phyloP scores from a whole-genome alignment of 2,888 invertebrate genomes.

The Chrysodeixis includens region DNA sequence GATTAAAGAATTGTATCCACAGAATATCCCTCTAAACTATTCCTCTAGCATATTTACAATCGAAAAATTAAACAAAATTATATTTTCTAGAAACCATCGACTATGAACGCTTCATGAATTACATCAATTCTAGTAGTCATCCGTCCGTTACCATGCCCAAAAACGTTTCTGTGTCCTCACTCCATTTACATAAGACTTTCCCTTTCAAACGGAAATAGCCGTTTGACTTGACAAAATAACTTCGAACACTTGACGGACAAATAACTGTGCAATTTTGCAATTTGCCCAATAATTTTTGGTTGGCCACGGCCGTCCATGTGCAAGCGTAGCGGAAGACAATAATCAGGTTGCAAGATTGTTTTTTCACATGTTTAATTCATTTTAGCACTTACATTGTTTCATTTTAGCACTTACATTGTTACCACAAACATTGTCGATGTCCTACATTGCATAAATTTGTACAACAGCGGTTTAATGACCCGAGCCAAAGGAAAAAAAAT shows the following conservation, averaged over 20 bases:
- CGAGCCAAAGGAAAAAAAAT: too few relatives aligned
- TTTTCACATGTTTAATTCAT: conserved; percentile 2
- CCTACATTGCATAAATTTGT: neutral
- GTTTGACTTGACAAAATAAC: conserved; percentile 69
- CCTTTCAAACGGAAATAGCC: conserved; percentile 74
- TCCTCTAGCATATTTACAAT: too few relatives aligned
- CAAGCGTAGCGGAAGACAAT: conserved; percentile 28
- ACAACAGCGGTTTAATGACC: too few relatives aligned
- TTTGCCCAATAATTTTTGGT: conserved; percentile 65
- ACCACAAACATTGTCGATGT: neutral
- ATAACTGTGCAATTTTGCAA: conserved; percentile 59
- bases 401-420: conserved; percentile 26
- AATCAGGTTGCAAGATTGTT: conserved; percentile 24
- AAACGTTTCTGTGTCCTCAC: conserved; percentile 61
- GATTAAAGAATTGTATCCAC: too few relatives aligned
- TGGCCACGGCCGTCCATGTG: conserved; percentile 48
- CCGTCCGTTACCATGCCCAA: conserved; percentile 53
- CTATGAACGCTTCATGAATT: conserved; percentile 10
- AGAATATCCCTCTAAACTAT: too few relatives aligned
- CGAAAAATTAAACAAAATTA: neutral
- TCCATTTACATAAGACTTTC: conserved; percentile 73
- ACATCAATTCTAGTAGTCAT: conserved; percentile 24
- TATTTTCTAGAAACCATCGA: neutral
- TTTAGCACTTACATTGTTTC: conserved; percentile 29
- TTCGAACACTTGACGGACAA: conserved; percentile 60